Base-by-base conservation (phyloP, 2,113 vertebrate genomes). In the Melanerpes aurifrons region DNA sequence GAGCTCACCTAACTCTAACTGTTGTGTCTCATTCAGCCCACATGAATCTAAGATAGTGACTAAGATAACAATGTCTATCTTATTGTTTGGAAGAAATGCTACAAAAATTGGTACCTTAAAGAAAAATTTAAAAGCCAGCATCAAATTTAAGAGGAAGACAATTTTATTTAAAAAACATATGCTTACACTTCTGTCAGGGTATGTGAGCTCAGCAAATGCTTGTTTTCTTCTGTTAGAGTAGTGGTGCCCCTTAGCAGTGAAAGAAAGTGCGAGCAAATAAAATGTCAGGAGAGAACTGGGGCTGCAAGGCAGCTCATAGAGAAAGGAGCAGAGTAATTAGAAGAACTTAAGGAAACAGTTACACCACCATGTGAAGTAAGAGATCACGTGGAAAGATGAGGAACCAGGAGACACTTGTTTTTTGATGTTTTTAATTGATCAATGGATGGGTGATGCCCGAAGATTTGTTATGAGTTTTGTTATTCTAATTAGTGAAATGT, bases 381-480 rank as follows among this genome's bases (percentile, higher is more conserved):
- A 94, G 86, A 96, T 97, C 92, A 96, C 95, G 95, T 91, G 82
- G 76, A 92, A 92, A 94, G 84, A 56, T 90, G n/a, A 81, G 19
- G 45, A 95, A 94, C 87, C 71, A 90, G 92, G 58, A 95, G 89
- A 95, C 87, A 90, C 53, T 82, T 73, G 58, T 50, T 35, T 93
- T 92, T 95, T 96, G 90, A 95, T 95, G 94, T 95, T 94, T 96
- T 96, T 97, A 95, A 96, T 96, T 97, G 95, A 97, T 96, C 84
- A 89, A 94, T 92, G 94, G 90, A 92, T 92, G 83, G 82, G 64
- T 94, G 94, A 91, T 94, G 95, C 94, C 93, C 93, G 94, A 96
- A 96, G 96, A 95, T 97, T 97, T 97, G 92, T 90, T 94, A 84
- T 74, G 48, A 89, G 90, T 96, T 97, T 96, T 96, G 96, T 96